Conservation (phyloP, 2,113 vertebrate genomes). For the Electrona antarctica region DNA sequence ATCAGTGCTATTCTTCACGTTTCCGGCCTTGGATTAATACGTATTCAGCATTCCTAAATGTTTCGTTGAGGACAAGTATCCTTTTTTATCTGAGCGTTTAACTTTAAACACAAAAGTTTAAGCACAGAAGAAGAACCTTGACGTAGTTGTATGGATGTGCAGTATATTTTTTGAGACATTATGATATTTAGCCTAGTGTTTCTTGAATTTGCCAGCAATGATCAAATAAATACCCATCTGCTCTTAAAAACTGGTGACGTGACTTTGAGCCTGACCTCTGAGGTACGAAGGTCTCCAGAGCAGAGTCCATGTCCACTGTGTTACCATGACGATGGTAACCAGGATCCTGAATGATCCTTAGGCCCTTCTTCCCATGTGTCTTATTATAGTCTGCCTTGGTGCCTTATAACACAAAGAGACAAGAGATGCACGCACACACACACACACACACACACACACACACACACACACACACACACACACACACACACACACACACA, state of each 20-base stretch:
- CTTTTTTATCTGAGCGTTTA: not conserved
- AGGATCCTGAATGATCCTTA: constrained; percentile 87
- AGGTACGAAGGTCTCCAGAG: constrained; percentile 86
- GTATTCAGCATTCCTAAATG: constrained; percentile 55
- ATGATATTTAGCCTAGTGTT: too few species aligned
- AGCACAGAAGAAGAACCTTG: not conserved
- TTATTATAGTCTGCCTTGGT: constrained; percentile 50
- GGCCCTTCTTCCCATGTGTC: constrained; percentile 76
- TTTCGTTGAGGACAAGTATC: constrained; percentile 78
- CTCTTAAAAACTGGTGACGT: not conserved
- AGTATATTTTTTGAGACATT: too few species aligned
- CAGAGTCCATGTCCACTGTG: constrained; percentile 88
- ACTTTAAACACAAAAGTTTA: too few species aligned
- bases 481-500: not conserved
- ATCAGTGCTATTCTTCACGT: too few species aligned
- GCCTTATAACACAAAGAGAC: constrained; percentile 59
- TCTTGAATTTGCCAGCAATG: too few species aligned
- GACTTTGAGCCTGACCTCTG: constrained; percentile 74
- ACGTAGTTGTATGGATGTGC: too few species aligned
- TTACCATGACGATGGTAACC: constrained; percentile 84
- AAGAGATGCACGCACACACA: not conserved
- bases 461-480: constrained; percentile 37
- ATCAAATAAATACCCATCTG: not conserved
- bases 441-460: not conserved
- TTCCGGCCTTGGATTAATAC: too few species aligned